Evolutionary conservation across 2,888 invertebrate genomes (phyloP).

Genomic region (Endomychus coccineus): DNA sequence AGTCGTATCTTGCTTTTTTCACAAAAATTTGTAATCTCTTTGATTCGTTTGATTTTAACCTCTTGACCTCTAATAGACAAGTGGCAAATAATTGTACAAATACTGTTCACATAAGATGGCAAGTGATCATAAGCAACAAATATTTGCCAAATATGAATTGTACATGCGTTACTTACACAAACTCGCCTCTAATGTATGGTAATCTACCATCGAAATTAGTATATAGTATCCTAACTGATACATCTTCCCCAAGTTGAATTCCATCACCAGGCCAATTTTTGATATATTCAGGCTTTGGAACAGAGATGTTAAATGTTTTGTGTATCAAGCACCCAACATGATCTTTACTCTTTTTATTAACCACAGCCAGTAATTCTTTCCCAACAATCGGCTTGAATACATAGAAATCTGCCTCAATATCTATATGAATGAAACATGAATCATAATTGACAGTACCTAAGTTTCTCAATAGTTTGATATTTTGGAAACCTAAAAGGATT

Average conservation of each 20-base stretch:
- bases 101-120: no score
- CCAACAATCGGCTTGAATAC: conserved; percentile 59
- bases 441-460: conserved; percentile 56
- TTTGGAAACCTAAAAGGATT: conserved; percentile 59
- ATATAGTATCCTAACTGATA: conserved; percentile 52
- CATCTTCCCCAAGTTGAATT: conserved; percentile 53
- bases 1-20: no score
- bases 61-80: no score
- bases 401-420: conserved; percentile 63
- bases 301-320: conserved; percentile 62
- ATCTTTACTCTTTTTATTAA: conserved; percentile 59
- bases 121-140: no score
- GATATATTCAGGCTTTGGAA: conserved; percentile 49
- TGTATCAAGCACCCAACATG: conserved; percentile 64
- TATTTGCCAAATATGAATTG: no score
- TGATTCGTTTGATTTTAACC: no score
- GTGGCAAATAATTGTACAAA: no score
- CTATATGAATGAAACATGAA: conserved; percentile 55
- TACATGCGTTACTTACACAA: no score
- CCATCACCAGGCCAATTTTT: conserved; percentile 50
- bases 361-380: conserved; percentile 53
- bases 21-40: no score
- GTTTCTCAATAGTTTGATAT: conserved; percentile 52
- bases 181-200: conserved; percentile 57
- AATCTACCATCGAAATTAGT: conserved; percentile 53